A percentile compares a stretch with the other conserved stretches of the same genome.
Evolutionary conservation across 1,140 invertebrate genomes (phyloP).

Genomic region (Leucophenga varia): DNA sequence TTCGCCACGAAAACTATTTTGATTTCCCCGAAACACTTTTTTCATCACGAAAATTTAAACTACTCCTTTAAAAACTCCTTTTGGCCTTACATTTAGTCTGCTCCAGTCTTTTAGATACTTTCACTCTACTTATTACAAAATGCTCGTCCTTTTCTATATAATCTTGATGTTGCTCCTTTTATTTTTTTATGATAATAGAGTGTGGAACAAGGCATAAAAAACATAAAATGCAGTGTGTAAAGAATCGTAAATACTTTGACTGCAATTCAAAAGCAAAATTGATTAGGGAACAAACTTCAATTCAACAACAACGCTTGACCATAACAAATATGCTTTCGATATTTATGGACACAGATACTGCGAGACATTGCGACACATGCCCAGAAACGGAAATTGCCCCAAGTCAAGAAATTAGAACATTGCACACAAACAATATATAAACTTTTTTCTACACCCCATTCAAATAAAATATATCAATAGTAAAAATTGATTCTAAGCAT

Average conservation of each 20-base stretch:
- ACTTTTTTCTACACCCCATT: background rate
- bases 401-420: constrained; percentile 19
- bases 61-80: too few species aligned
- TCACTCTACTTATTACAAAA: too few species aligned
- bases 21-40: too few species aligned
- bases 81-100: too few species aligned
- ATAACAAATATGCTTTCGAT: constrained; percentile 46
- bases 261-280: too few species aligned
- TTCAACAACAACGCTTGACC: constrained; percentile 24
- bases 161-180: too few species aligned
- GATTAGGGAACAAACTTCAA: too few species aligned
- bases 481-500: constrained; percentile 55
- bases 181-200: constrained; percentile 47
- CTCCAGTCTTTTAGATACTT: too few species aligned
- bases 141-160: too few species aligned
- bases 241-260: constrained; percentile 38
- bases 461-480: constrained; percentile 32
- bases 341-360: constrained; percentile 39
- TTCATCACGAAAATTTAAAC: too few species aligned
- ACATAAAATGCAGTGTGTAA: constrained; percentile 43
- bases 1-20: too few species aligned
- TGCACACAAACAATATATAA: constrained; percentile 31
- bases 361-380: constrained; percentile 3
- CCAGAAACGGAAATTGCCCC: constrained; percentile 27
- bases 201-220: constrained; percentile 52